phyloP scores from a whole-genome alignment of 2,113 vertebrate species.

The Ia io region DNA sequence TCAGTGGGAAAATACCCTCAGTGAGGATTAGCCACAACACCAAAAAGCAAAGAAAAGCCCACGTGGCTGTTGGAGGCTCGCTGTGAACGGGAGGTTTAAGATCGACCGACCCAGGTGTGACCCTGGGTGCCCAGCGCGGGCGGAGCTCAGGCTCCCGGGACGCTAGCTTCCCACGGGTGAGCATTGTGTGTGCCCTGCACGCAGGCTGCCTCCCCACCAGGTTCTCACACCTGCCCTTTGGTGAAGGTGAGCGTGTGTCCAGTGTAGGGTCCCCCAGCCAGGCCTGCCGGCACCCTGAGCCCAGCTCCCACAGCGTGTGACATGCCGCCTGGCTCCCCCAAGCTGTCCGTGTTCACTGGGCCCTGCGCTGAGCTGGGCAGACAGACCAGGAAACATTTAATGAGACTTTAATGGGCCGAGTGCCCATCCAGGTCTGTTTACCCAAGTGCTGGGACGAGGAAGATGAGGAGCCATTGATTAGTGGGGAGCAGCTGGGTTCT shows the following conservation, averaged over 20 bases:
- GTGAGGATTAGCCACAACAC: too few relatives aligned
- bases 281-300: neutral
- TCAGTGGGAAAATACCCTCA: too few relatives aligned
- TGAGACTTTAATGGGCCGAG: neutral
- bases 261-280: neutral
- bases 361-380: neutral
- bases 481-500: neutral
- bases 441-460: neutral
- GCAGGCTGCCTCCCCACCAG: fast-evolving
- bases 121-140: neutral
- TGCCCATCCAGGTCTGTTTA: conserved; percentile 26
- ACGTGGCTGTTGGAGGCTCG: fast-evolving
- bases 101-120: neutral
- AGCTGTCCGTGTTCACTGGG: fast-evolving
- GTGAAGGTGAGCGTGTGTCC: neutral
- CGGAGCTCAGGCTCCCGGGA: neutral
- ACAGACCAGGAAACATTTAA: conserved; percentile 47
- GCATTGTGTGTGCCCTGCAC: fast-evolving
- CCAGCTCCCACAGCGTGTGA: neutral
- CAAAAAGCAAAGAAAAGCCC: neutral
- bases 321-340: too few relatives aligned
- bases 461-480: neutral
- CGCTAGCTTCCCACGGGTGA: fast-evolving
- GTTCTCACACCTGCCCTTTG: neutral
- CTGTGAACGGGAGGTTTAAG: neutral